A percentile compares a stretch with the other conserved stretches of the same genome.
phyloP scores from a whole-genome alignment of 2,113 vertebrate genomes.

The Thunnus maccoyii region DNA sequence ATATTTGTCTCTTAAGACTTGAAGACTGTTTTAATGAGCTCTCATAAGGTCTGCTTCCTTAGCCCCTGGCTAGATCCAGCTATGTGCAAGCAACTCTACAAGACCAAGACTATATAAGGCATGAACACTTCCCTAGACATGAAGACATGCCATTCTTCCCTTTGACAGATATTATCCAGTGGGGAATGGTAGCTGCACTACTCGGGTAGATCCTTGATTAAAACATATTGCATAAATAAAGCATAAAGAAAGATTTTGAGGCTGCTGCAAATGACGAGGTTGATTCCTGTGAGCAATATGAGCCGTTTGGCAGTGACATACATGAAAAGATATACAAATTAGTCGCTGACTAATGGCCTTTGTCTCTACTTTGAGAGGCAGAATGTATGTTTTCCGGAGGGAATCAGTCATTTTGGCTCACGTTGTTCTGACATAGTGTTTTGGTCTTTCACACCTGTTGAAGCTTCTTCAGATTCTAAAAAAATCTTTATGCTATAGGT shows the following conservation, averaged over 20 bases:
- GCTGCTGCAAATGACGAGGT: conserved; percentile 19
- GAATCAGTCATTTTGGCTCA: conserved; percentile 5
- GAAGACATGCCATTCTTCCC: conserved; percentile 83
- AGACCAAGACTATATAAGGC: conserved; percentile 83
- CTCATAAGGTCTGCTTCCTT: conserved; percentile 78
- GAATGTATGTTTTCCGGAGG: conserved; percentile 21
- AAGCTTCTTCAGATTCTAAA: conserved; percentile 20
- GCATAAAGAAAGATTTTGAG: conserved; percentile 33
- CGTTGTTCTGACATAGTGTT: neutral
- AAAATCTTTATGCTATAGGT: conserved; percentile 19
- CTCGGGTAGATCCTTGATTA: conserved; percentile 69
- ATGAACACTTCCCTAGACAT: conserved; percentile 79
- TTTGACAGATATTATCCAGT: conserved; percentile 80
- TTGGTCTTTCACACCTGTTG: conserved; percentile 11
- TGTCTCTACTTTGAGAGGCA: neutral
- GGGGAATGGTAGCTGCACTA: conserved; percentile 58
- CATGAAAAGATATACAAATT: conserved; percentile 23
- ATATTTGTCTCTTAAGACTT: conserved; percentile 73
- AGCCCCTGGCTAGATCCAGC: conserved; percentile 72
- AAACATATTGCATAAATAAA: conserved; percentile 65
- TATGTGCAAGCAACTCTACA: conserved; percentile 72
- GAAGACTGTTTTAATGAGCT: conserved; percentile 79
- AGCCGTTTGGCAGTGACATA: conserved; percentile 21
- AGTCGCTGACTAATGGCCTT: conserved; percentile 7
- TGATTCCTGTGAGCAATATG: conserved; percentile 37